Percentiles rank a stretch among this genome's conserved stretches.
phyloP scores from a whole-genome alignment of 2,888 invertebrate species.

The Ormyrus pomaceus region DNA sequence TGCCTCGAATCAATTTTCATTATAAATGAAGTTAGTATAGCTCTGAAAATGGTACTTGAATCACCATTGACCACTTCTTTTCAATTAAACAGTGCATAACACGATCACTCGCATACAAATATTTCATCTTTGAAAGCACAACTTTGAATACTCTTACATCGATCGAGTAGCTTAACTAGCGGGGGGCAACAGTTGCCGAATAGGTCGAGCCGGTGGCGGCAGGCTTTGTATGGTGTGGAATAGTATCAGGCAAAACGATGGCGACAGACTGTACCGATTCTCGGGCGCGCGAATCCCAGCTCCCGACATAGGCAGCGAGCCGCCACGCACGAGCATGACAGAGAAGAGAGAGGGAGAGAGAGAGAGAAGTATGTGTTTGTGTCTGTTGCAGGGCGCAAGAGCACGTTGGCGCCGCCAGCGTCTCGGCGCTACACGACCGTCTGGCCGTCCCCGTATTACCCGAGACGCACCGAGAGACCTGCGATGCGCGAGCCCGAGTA shows the following conservation, averaged over 20 bases:
- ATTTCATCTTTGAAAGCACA: no score
- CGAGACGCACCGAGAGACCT: slow-evolving; percentile 73
- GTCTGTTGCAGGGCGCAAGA: slow-evolving; percentile 70
- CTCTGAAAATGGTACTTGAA: no score
- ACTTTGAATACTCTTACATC: no score
- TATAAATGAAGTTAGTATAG: no score
- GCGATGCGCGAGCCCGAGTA: slow-evolving; percentile 70
- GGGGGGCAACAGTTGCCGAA: not conserved
- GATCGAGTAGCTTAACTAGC: no score
- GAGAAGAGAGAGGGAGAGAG: not conserved
- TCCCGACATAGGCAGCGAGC: no score
- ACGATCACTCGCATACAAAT: no score
- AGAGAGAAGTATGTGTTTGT: slow-evolving; percentile 54
- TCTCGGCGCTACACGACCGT: slow-evolving; percentile 71
- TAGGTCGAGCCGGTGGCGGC: not conserved
- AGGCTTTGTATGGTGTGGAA: slow-evolving; percentile 68
- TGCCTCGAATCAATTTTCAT: no score
- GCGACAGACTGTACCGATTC: not conserved
- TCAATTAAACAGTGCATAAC: no score
- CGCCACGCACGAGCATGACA: not conserved
- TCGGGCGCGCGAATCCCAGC: no score
- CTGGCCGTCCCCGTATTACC: slow-evolving; percentile 72
- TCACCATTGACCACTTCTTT: no score
- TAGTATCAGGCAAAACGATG: slow-evolving; percentile 56
- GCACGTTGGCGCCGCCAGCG: slow-evolving; percentile 68